A percentile compares a stretch with the other conserved stretches of the same genome.
Conservation (phyloP, 2,888 invertebrate species). For the Andrena marginata region DNA sequence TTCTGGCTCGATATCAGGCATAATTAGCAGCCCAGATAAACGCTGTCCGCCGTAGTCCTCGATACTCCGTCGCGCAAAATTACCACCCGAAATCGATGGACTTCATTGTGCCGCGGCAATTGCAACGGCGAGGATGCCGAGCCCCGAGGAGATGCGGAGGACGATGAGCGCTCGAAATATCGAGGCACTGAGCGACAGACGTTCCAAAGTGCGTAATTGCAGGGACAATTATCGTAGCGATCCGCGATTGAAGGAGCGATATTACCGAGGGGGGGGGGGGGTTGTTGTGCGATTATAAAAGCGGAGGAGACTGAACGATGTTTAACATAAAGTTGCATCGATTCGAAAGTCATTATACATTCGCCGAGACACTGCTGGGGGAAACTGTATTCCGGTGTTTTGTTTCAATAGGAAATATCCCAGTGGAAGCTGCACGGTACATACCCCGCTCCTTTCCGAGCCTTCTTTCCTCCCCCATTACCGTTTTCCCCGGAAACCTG, state of each 20-base stretch:
- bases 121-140: neutral
- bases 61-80: neutral
- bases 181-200: neutral
- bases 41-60: neutral
- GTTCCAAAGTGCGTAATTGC: conserved; percentile 41
- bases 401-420: conserved; percentile 60
- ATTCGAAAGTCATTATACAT: conserved; percentile 50
- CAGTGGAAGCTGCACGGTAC: conserved; percentile 50
- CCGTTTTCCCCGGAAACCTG: conserved; percentile 45
- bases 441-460: conserved; percentile 2
- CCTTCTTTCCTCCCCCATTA: conserved; percentile 42
- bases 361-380: conserved; percentile 23
- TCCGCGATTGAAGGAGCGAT: neutral
- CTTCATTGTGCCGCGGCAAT: conserved; percentile 36
- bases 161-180: neutral
- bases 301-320: conserved; percentile 15
- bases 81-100: conserved; percentile 34
- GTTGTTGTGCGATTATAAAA: conserved; percentile 36
- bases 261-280: neutral
- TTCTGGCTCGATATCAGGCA: neutral
- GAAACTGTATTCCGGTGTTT: conserved; percentile 60
- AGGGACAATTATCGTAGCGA: conserved; percentile 35
- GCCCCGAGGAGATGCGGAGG: neutral
- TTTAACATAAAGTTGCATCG: conserved; percentile 31
- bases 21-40: conserved; percentile 18